A percentile compares a stretch with the other conserved stretches of the same genome.
phyloP scores from a whole-genome alignment of 1,140 invertebrate genomes.

The Hestina assimilis region DNA sequence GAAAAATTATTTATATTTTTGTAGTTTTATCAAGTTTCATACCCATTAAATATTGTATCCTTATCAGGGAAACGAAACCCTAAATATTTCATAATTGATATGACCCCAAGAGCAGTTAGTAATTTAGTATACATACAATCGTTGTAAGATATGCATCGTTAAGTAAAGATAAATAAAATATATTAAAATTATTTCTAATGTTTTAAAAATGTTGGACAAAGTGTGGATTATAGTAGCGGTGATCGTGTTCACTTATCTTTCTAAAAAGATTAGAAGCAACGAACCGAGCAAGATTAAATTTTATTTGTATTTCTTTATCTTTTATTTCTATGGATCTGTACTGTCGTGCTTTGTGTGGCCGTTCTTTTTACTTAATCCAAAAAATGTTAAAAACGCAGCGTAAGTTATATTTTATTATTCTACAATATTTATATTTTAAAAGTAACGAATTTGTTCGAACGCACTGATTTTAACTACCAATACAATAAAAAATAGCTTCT shows the following conservation, averaged over 20 bases:
- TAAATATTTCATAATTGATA: constrained; percentile 9
- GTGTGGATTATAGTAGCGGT: constrained; percentile 35
- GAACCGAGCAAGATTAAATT: constrained; percentile 51
- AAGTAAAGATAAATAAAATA: not conserved
- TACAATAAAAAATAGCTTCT: too few relatives aligned
- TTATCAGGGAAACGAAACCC: constrained; percentile 7
- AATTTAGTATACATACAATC: constrained; percentile 3
- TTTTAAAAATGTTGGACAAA: constrained; percentile 47
- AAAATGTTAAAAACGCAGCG: constrained; percentile 54
- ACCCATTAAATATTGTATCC: too few relatives aligned
- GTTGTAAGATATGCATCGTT: not conserved
- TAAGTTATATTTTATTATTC: constrained; percentile 44
- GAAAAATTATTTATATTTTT: too few relatives aligned
- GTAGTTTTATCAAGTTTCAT: too few relatives aligned
- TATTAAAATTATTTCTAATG: not conserved
- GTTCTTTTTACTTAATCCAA: constrained; percentile 50
- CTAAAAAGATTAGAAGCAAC: constrained; percentile 43
- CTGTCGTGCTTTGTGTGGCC: constrained; percentile 51
- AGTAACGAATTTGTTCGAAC: not conserved
- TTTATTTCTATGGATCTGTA: constrained; percentile 38
- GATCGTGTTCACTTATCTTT: constrained; percentile 36
- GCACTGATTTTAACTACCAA: too few relatives aligned
- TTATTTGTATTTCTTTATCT: constrained; percentile 45
- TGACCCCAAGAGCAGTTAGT: constrained; percentile 2
- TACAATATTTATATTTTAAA: too few relatives aligned